Evolutionary conservation across 2,113 vertebrate species (phyloP), one percentile per base, ranked within the genome.

Genomic region (Ivindomyrus marchei): DNA sequence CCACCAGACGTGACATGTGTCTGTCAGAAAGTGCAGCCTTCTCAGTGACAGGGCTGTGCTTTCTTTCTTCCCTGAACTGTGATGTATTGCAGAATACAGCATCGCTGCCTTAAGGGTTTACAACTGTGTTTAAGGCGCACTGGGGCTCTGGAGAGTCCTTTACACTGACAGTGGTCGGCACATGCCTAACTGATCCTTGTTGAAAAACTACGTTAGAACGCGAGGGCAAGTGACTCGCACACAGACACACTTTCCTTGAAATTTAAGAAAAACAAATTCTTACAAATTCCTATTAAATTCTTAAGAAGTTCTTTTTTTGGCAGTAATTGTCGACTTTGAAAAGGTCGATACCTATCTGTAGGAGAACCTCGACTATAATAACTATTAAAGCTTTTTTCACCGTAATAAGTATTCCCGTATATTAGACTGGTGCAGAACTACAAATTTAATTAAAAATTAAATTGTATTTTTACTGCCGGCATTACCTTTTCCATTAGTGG

Each of bases 1-100:
- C 93, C 36, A 45, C 6, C 39, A 88, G 92, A 92, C 89, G 56
- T 89, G 49, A 62, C 92, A 92, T 90, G 90, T 90, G 91, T 90
- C 91, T 90, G 89, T 88, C 90, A 88, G 91, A 47, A 89, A 90
- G 90, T 84, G 24, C 90, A 91, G 87, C 86, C 90, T 42, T 88
- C 89, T 88, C 89, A 58, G 53, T 66, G 84, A 90, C 53, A 19
- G 70, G 53, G 87, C 88, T 77, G 87, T 85, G 77, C 83, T 66
- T 66, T 27, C 42, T 56, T 77, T 77, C 5, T 7, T 19, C 31
- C 70, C 36, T 27, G 47, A 47, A 84, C 36, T 31, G 9, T 83
- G 45, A 66, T 56, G n/a, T 15, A 74, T 80, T 89, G 31, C 49
- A 47, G 45, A 58, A 13, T 10, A 80, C 88, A n/a, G 49, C 47